Evolutionary conservation across 1,140 invertebrate species (phyloP), one percentile per base, ranked within the genome.

Genomic region (Trachymyrmex septentrionalis): DNA sequence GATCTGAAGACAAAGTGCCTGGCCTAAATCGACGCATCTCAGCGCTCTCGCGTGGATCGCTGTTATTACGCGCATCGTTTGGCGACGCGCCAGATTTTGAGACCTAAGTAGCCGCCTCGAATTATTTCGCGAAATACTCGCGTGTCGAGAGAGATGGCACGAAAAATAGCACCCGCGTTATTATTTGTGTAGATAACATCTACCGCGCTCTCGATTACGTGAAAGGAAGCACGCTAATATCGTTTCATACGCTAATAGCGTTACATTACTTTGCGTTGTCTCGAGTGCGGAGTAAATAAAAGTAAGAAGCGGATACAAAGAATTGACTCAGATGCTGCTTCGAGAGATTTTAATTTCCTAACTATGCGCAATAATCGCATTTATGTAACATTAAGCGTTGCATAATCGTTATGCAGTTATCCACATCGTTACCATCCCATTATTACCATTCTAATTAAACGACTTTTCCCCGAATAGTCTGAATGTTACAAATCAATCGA

Each of bases 71-170:
- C 27, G 24, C 53, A 12, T 19, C 38, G 27, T 50, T 50, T 84
- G 80, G 80, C 55, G 24, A 24, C 19, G 44, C 55, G 69, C 80
- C 80, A 84, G 44, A 84, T 44, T 75, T 72, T 50, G 24, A 63
- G 55, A 48, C 38, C 38, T 84, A 73, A 84, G 80, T 82, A 63
- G 80, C 80, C 38, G 27, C n/a, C 80, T 75, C 80, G 69, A 75
- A 84, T 50, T 84, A 84, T 73, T 84, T 27, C 69, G 53, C 80
- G 38, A 75, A 84, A 84, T 75, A 73, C 14, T 84, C 80, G 69
- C 80, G 80, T 73, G 67, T 73, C 64, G 48, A 50, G 59, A 57
- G 76, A 78, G 48, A 34, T 19, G n/a, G 50, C 64, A 44, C 55
- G 80, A 82, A 73, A 61, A 73, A 59, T 82, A 59, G 24, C 19